Evolutionary conservation across 2,888 invertebrate genomes (phyloP).

Genomic region (Drosophila differens): DNA sequence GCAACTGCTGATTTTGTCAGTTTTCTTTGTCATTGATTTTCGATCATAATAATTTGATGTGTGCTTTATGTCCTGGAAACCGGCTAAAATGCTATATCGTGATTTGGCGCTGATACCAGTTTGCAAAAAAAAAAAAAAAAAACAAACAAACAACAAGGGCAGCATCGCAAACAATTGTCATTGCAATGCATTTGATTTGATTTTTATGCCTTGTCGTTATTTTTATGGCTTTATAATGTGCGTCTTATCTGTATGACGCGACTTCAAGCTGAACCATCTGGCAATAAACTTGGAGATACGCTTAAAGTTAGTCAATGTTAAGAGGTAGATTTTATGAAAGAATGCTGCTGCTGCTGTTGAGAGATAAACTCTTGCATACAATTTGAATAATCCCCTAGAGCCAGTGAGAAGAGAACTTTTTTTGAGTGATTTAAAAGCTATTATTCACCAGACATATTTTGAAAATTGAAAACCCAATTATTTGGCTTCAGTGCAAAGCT

Average conservation of each 20-base stretch:
- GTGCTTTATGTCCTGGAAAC: slow-evolving; percentile 73
- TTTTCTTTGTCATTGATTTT: slow-evolving; percentile 76
- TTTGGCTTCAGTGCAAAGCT: neutral
- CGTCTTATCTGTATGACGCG: slow-evolving; percentile 29
- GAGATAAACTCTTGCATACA: neutral
- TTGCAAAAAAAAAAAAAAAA: neutral
- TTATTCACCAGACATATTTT: neutral
- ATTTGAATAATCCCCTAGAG: slow-evolving; percentile 4
- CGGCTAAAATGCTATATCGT: slow-evolving; percentile 32
- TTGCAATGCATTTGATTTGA: slow-evolving; percentile 69
- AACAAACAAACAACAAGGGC: slow-evolving; percentile 6
- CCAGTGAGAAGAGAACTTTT: neutral
- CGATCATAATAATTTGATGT: slow-evolving; percentile 76
- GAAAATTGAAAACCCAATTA: neutral
- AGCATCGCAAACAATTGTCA: slow-evolving; percentile 53
- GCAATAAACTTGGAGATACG: slow-evolving; percentile 17
- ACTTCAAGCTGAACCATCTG: slow-evolving; percentile 19
- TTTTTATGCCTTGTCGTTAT: slow-evolving; percentile 59
- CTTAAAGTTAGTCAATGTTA: neutral
- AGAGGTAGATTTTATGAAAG: slow-evolving; percentile 6
- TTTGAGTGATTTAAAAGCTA: neutral
- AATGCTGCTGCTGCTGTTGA: neutral
- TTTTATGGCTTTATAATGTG: slow-evolving; percentile 65
- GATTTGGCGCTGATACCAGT: neutral
- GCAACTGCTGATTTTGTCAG: slow-evolving; percentile 72